Evolutionary conservation across 2,888 invertebrate species (phyloP), one percentile per base, ranked within the genome.

Genomic region (Troides oblongomaculatus): DNA sequence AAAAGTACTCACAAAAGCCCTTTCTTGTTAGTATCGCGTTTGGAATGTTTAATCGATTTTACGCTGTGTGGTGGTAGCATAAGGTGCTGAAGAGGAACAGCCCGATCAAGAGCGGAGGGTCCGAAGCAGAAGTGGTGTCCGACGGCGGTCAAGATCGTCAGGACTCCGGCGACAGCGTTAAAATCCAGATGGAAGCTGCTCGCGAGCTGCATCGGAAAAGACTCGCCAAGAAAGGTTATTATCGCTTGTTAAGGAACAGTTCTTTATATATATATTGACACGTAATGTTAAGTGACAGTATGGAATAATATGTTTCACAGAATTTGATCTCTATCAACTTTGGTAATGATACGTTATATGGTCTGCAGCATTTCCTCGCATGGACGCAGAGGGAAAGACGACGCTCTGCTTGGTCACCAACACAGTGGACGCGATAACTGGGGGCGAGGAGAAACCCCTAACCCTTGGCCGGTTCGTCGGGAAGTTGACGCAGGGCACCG

Each of bases 311-410:
- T 5, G 5, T 30, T 30, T 30, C 30, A 3, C 30, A 7, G 10
- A 7, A 39, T 4, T 8, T 39, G 39, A 1, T 39, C 7, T 10
- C 39, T 6, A 7, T 39, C 7, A 10, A 39, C 39, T 39, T 39
- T 39, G 39, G 7, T 39, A 10, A 39, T 39, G 39, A 57, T 4
- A 57, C 17, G 36, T 66, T 62, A 66, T 36, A 23, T 67, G 60
- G 17, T 36, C 61, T 62, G 0, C 96, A 95, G 97, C 97, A 23
- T 99, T 98, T 84, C 93, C 99, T 30, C 93, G 98, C 43, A 97
- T 97, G 88, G 95, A 95, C 76, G 94, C 95, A 58, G 97, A 98
- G 78, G 99, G 99, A 25, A 97, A 96, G 57, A 98, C 98, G 0
- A 97, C 98, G 43, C 87, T 99, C 30, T 96, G 96, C 77, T 94